Conservation (phyloP, 2,797 vertebrate species). For the Myiothlypis chrysogaster region DNA sequence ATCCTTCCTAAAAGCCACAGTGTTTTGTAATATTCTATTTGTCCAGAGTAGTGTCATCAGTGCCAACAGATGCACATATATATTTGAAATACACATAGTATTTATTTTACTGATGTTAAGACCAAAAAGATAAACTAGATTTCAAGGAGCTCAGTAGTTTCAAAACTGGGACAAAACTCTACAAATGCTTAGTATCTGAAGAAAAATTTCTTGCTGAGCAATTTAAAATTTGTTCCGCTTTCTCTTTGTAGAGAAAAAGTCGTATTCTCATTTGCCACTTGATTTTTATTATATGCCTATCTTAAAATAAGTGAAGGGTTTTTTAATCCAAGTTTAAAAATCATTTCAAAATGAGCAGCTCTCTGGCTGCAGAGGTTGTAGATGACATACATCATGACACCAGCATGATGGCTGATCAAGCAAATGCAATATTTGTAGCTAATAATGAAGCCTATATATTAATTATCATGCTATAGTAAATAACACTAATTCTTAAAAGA, state of each 20-base stretch:
- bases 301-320: not conserved
- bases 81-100: not conserved
- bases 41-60: not conserved
- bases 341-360: not conserved
- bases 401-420: not conserved
- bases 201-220: not conserved
- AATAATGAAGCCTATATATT: not conserved
- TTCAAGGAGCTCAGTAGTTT: not conserved
- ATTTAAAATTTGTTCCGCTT: not conserved
- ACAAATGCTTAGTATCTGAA: not conserved
- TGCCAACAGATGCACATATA: not conserved
- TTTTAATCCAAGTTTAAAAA: not conserved
- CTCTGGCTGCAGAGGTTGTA: not conserved
- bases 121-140: not conserved
- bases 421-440: not conserved
- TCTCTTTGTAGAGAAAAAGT: not conserved
- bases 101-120: not conserved
- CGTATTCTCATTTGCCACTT: not conserved
- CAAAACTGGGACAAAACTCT: not conserved
- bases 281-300: not conserved
- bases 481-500: not conserved
- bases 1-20: not conserved
- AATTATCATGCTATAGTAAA: not conserved
- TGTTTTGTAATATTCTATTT: not conserved
- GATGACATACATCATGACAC: not conserved